Evolutionary conservation across 2,113 vertebrate species (phyloP), one percentile per base, ranked within the genome.

Genomic region (Mionectes macconnelli): DNA sequence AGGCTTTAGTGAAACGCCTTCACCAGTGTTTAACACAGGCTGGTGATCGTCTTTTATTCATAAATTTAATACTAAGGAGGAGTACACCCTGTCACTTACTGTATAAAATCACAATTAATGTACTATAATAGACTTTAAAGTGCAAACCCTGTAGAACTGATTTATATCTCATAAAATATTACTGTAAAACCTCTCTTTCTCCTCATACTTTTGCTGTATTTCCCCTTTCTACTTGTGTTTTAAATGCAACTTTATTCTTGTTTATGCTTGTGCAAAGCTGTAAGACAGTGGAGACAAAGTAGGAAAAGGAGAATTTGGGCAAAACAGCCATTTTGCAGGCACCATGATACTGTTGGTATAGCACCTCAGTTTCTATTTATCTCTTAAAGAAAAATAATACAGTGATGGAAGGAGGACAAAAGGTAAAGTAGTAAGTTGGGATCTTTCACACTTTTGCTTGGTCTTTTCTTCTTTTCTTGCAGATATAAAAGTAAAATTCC

Each of bases 31-130:
- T 76, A 73, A 59, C 4, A 23, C 28, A 83, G 73, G 44, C 60
- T 90, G 76, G 73, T 17, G 4, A 59, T 87, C 2, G 20, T 93
- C 56, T 93, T 96, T 76, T 84, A 92, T 91, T 94, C 94, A 86
- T 80, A 91, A 94, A 94, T 94, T 90, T 92, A 83, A 27, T 90
- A 53, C 76, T 1, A 3, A 94, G 84, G 85, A 92, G 86, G 83
- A 85, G 68, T 74, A 81, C 53, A 66, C 60, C 27, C 75, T 21
- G 2, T 62, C 93, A 84, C 72, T 94, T 96, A 86, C 66, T 63
- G 59, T 94, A 44, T 95, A 89, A 97, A 93, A 97, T 96, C 93
- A 96, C 93, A 93, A 82, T 96, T 95, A 97, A 94, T 0, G 1
- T 92, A 69, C 50, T 72, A 53, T 77, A 96, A 95, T 96, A 79